Percentiles rank a stretch among this genome's conserved stretches.
Conservation (phyloP, 2,113 vertebrate species). For the Candoia aspera region DNA sequence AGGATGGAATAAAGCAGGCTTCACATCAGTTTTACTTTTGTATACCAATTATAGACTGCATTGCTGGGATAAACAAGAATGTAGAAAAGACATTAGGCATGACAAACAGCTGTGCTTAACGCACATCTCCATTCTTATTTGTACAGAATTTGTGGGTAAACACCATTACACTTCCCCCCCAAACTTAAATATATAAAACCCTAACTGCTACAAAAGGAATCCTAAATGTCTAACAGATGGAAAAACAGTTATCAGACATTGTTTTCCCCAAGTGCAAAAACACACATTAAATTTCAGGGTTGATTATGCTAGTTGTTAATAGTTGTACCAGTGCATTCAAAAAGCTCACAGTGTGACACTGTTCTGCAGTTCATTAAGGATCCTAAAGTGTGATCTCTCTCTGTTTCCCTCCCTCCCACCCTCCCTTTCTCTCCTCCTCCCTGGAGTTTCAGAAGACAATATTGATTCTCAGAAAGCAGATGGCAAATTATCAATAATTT, state of each 20-base stretch:
- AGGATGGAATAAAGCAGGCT: neutral
- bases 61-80: neutral
- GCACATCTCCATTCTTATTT: neutral
- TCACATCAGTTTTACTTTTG: neutral
- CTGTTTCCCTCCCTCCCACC: neutral
- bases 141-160: neutral
- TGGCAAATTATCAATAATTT: slow-evolving; percentile 57
- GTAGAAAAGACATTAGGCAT: neutral
- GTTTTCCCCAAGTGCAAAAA: neutral
- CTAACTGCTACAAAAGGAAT: neutral
- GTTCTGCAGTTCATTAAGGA: slow-evolving; percentile 34
- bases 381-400: slow-evolving; percentile 1
- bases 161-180: neutral
- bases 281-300: neutral
- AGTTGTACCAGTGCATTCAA: slow-evolving; percentile 22
- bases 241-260: neutral
- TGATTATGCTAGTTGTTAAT: slow-evolving; percentile 18
- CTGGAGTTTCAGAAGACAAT: slow-evolving; percentile 24
- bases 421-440: neutral
- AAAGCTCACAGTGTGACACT: slow-evolving; percentile 9
- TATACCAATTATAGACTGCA: neutral
- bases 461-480: slow-evolving; percentile 46
- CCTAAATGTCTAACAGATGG: neutral
- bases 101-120: accelerated
- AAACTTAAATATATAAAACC: neutral